Base-by-base conservation (phyloP, 1,140 invertebrate species). In the Aphidius ervi region DNA sequence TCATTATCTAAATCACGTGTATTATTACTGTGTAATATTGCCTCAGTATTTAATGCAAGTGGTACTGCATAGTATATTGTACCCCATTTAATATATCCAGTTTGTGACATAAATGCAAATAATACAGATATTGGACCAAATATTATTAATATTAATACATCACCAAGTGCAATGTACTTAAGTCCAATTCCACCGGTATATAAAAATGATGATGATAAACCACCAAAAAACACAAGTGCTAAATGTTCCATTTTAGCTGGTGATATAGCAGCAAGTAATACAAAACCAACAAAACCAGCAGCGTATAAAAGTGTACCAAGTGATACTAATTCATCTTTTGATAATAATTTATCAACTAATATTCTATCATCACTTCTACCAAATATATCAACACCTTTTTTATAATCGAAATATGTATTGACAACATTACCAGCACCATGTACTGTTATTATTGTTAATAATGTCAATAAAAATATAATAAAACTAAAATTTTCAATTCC, bases 391-490 rank as follows among this genome's bases (percentile, higher is more conserved):
- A 97, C 94, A 41, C 94, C 95, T 81, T 93, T 93, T 6, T 93
- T 85, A 74, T 92, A 98, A 80, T 97, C 94, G 74, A 89, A 97
- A 75, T 97, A 97, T 0, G 94, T 97, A 74, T 98, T 97, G 1
- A 98, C 94, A n/a, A 97, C 87, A 79, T 97, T 97, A 45, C 94
- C 95, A 58, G 95, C 95, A 53, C 93, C 93, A 75, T 97, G 95
- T 4, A 97, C 94, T 10, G 90, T 93, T 54, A 96, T 81, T 6
- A 95, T 87, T 3, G 92, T 95, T 49, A 93, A 85, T 31, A 92
- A 79, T 1, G 93, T 95, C 1, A 94, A 78, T 7, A 95, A 67
- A 59, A 95, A 84, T 5, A 89, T 89, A 46, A 89, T 72, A 74
- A 90, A 83, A 70, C 86, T 93, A 71, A 96, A 94, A 46, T 81